These are phyloP conservation scores for Melipona quadrifasciata DNA, from an alignment of 1,140 invertebrate genomes.

Conservation along the genomic window DNA sequence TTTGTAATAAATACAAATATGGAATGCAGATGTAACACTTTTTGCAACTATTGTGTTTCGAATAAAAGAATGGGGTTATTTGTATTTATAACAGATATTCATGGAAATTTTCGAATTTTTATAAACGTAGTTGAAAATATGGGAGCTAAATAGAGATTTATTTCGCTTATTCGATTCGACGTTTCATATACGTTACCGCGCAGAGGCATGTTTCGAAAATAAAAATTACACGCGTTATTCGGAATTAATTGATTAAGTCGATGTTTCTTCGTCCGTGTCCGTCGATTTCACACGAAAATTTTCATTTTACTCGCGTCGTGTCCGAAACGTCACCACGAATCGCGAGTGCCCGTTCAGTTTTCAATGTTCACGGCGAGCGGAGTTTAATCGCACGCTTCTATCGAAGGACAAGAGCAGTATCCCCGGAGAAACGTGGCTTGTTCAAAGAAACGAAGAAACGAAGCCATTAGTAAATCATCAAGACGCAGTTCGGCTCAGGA, in stretches of 20 bases:
- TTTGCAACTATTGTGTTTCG: neutral
- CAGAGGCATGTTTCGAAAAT: neutral
- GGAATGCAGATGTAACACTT: too few species aligned
- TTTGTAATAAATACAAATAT: too few species aligned
- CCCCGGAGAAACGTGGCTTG: neutral
- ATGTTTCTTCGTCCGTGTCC: neutral
- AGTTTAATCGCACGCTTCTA: neutral
- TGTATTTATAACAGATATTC: neutral
- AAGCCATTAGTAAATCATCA: slow-evolving; percentile 18
- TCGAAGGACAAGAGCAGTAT: neutral
- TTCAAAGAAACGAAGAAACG: neutral
- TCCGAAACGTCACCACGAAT: too few species aligned
- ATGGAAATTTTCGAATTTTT: too few species aligned
- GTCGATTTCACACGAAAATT: neutral
- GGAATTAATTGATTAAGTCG: neutral
- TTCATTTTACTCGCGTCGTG: neutral
- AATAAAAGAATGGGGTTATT: neutral
- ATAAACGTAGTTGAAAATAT: too few species aligned
- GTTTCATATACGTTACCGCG: neutral
- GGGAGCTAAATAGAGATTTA: too few species aligned
- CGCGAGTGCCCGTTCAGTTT: neutral
- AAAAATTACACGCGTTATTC: neutral
- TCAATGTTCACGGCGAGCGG: neutral
- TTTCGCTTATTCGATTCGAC: too few species aligned
- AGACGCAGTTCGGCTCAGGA: neutral